Evolutionary conservation across 2,113 vertebrate species (phyloP).

Genomic region (Mormyrus lacerda): DNA sequence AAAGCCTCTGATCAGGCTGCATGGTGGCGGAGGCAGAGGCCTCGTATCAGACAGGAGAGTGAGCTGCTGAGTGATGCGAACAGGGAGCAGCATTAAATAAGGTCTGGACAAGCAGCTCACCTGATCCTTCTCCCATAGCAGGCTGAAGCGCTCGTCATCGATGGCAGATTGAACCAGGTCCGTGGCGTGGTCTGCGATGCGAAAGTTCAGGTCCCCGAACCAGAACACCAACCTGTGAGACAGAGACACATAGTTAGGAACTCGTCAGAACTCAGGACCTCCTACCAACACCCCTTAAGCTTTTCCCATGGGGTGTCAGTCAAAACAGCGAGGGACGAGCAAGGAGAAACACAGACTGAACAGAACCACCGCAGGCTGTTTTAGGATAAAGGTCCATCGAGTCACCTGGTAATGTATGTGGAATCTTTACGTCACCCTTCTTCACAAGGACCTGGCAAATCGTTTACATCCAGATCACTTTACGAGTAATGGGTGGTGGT

Average conservation of each 20-base stretch:
- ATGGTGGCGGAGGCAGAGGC: not conserved
- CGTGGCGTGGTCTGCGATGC: constrained; percentile 85
- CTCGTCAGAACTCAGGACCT: not conserved
- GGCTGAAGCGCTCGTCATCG: constrained; percentile 58
- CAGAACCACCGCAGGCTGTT: not conserved
- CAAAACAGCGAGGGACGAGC: not conserved
- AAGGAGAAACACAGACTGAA: not conserved
- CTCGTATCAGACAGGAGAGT: not conserved
- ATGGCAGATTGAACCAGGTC: constrained; percentile 81
- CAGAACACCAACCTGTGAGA: constrained; percentile 77
- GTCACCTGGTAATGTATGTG: not conserved
- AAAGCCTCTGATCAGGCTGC: not conserved
- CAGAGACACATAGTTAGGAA: not conserved
- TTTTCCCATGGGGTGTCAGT: not conserved
- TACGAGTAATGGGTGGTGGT: not conserved
- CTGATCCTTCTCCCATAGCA: constrained; percentile 95
- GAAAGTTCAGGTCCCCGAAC: constrained; percentile 94
- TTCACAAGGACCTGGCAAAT: not conserved
- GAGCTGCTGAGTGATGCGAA: not conserved
- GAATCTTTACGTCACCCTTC: not conserved
- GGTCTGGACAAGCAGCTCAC: constrained; percentile 41
- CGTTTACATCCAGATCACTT: not conserved
- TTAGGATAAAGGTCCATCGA: not conserved
- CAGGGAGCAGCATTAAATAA: not conserved
- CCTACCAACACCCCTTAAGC: not conserved